Evolutionary conservation across 2,113 vertebrate species (phyloP), one percentile per base, ranked within the genome.

Genomic region (Theropithecus gelada): DNA sequence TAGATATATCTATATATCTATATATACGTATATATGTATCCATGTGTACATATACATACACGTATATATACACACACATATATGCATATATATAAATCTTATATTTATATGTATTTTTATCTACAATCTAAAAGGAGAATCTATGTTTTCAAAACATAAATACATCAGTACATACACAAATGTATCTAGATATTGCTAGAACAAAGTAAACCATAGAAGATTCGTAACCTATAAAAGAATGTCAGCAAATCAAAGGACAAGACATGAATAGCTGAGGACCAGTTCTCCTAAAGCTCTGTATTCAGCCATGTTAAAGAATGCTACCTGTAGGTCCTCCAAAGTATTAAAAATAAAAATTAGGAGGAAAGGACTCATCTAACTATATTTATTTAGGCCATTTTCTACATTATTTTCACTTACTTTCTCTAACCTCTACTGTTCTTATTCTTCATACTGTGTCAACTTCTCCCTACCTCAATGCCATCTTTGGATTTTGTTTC

Each of bases 171-270:
- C 12, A 70, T 76, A 76, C 3, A 93, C 23, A 88, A 88, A 80
- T 32, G 30, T 75, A 57, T 30, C 30, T 87, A 87, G 40, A 95
- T 90, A 88, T 22, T 84, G 27, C 45, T 79, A 88, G 88, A 91
- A 88, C 22, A 92, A 22, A 92, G 18, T 72, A 88, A 86, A 94
- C 3, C 6, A 90, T 61, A 88, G 82, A 75, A 93, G 35, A 27
- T 86, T 88, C 32, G 79, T 90, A 88, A 84, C 22, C 35, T 93
- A 80, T 52, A 93, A 87, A 80, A 93, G n/a, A 76, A 91, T 66
- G 45, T n/a, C 50, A 66, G 66, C 35, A 93, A 91, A 92, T 68
- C 17, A 59, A 91, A 88, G 55, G 52, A 72, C 20, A 89, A 94
- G 45, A 27, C 35, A 64, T 64, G 30, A 78, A 93, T 10, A 93